phyloP scores from a whole-genome alignment of 2,113 vertebrate species.

The Geococcyx californianus region DNA sequence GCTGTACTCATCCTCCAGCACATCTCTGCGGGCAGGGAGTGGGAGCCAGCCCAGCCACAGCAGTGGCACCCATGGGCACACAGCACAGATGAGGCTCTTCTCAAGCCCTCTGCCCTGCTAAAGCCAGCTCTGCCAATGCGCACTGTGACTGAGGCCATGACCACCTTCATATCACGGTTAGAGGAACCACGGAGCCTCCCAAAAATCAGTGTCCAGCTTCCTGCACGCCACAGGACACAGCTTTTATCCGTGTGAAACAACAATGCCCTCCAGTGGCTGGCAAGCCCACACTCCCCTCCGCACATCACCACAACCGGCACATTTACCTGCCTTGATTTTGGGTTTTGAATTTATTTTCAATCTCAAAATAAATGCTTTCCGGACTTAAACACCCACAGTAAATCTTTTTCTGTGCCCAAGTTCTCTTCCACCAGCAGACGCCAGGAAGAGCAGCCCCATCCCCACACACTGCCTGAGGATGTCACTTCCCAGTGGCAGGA shows the following conservation, averaged over 20 bases:
- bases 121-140: not conserved
- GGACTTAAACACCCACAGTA: not conserved
- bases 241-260: not conserved
- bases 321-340: rapidly evolving
- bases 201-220: rapidly evolving
- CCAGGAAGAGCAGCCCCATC: not conserved
- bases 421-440: not conserved
- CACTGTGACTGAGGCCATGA: rapidly evolving
- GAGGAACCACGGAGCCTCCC: not conserved
- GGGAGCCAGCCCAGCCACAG: not conserved
- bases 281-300: rapidly evolving
- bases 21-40: not conserved
- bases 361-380: not conserved
- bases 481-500: not conserved
- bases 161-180: rapidly evolving
- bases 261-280: conserved; percentile 14
- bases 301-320: rapidly evolving
- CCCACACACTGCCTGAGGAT: rapidly evolving
- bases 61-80: not conserved
- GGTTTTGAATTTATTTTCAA: not conserved
- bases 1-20: not conserved
- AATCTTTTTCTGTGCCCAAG: not conserved
- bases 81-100: not conserved
- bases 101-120: not conserved
- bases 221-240: not conserved